Evolutionary conservation across 2,113 vertebrate species (phyloP).

Genomic region (Equus quagga): DNA sequence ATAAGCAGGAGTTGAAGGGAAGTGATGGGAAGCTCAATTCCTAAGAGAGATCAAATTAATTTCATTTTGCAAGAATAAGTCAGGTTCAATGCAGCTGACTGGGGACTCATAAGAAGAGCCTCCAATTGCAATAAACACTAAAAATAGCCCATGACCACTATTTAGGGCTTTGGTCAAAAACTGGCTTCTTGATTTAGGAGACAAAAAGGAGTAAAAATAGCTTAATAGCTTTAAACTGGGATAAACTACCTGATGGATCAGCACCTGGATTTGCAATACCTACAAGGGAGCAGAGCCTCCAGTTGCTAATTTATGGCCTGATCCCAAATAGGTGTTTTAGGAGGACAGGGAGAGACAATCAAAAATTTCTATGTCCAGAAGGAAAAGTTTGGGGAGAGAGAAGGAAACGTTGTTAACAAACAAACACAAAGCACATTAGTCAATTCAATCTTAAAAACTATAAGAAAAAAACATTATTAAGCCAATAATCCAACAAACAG

Average conservation of each 20-base stretch:
- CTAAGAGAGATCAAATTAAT: not conserved
- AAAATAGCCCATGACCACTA: not conserved
- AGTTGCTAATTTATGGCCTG: too few species aligned
- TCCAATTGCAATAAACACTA: not conserved
- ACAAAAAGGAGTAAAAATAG: not conserved
- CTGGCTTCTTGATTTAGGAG: not conserved
- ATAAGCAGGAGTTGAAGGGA: not conserved
- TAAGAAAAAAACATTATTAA: not conserved
- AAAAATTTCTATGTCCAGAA: not conserved
- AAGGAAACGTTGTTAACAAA: not conserved
- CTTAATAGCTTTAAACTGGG: not conserved
- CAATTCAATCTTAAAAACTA: not conserved
- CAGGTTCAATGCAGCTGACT: not conserved
- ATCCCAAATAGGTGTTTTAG: not conserved
- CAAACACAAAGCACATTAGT: not conserved
- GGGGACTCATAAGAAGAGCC: not conserved
- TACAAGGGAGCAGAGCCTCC: not conserved
- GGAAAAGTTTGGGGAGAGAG: not conserved
- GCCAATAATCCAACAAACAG: not conserved
- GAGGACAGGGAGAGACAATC: not conserved
- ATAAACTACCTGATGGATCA: not conserved
- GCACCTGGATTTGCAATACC: not conserved
- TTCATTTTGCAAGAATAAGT: not conserved
- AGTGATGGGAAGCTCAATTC: not conserved
- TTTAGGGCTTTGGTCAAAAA: not conserved